Evolutionary conservation across 2,888 invertebrate species (phyloP), one percentile per base, ranked within the genome.

Genomic region (Leistus spinibarbis): DNA sequence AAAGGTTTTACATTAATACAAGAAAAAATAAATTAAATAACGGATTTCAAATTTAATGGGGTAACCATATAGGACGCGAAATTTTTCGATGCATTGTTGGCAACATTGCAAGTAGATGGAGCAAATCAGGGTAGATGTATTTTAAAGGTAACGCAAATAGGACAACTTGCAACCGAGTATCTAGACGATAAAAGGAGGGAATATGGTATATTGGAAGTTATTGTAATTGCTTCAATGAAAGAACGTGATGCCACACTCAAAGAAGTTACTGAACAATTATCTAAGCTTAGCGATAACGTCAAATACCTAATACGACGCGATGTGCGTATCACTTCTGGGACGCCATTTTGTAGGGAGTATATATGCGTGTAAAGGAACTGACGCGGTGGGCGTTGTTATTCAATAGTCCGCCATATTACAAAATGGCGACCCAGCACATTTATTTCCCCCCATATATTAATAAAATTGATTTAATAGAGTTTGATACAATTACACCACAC

Each of bases 51-150:
- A n/a, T n/a, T n/a, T n/a, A n/a, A n/a, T n/a, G n/a, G n/a, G n/a
- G n/a, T n/a, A n/a, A n/a, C n/a, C n/a, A n/a, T n/a, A n/a, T n/a
- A 90, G 90, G 90, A 90, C 79, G 86, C 88, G 0, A 85, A 88
- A 1, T 88, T 88, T 78, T 90, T 88, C 79, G 88, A 89, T 20
- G 87, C 87, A 0, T 87, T 90, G 0, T 80, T 90, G 54, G 86
- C 87, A 27, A 86, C 87, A 0, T 80, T 90, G 57, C 87, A 87
- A 78, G 79, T 86, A n/a, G 89, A 90, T 80, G 87, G 87, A 77
- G 83, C 86, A 54, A 86, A 86, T 4, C 90, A 90, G 80, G 87
- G 88, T 53, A 87, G 87, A 79, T 86, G 89, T 72, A 83, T 90
- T 63, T 85, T 89, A 82, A 87, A 86, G 16, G 88, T 89, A 1